phyloP scores from a whole-genome alignment of 2,888 invertebrate species.

The Azorinus chamasolen region DNA sequence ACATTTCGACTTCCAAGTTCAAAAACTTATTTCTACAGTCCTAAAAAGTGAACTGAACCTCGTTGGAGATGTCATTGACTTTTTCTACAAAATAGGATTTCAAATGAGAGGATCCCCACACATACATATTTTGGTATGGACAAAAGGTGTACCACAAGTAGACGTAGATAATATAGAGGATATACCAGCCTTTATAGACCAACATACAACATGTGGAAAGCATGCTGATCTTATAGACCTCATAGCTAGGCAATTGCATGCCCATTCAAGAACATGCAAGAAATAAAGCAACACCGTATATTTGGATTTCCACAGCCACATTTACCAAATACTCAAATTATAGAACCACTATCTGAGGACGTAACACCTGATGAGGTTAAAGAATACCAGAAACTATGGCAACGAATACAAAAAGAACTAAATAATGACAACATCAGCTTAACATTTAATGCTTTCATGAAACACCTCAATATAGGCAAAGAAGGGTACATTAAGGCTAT shows the following conservation, averaged over 20 bases:
- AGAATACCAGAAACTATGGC: no score
- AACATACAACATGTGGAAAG: no score
- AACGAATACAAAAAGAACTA: no score
- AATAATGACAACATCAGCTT: no score
- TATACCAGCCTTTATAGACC: no score
- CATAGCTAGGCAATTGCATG: constrained; percentile 6
- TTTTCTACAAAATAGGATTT: constrained; percentile 52
- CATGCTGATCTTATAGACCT: no score
- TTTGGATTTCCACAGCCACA: constrained; percentile 53
- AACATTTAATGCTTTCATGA: constrained; percentile 22
- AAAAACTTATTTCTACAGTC: constrained; percentile 25
- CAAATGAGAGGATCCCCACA: constrained; percentile 61
- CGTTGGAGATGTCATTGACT: constrained; percentile 51
- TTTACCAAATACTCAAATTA: constrained; percentile 21
- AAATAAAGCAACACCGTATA: constrained; percentile 28
- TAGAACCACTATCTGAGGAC: constrained; percentile 25
- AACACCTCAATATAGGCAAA: constrained; percentile 31
- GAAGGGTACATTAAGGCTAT: constrained; percentile 43
- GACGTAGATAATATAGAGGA: no score
- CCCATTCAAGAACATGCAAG: constrained; percentile 33
- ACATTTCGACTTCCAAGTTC: constrained; percentile 27
- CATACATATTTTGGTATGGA: constrained; percentile 54
- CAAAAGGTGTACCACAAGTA: constrained; percentile 42
- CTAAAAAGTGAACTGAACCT: constrained; percentile 19
- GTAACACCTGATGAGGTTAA: no score